Percentiles rank a stretch among this genome's conserved stretches.
These are phyloP conservation scores for Coelopa frigida DNA, from an alignment of 1,140 invertebrate genomes.

Conservation along the genomic window DNA sequence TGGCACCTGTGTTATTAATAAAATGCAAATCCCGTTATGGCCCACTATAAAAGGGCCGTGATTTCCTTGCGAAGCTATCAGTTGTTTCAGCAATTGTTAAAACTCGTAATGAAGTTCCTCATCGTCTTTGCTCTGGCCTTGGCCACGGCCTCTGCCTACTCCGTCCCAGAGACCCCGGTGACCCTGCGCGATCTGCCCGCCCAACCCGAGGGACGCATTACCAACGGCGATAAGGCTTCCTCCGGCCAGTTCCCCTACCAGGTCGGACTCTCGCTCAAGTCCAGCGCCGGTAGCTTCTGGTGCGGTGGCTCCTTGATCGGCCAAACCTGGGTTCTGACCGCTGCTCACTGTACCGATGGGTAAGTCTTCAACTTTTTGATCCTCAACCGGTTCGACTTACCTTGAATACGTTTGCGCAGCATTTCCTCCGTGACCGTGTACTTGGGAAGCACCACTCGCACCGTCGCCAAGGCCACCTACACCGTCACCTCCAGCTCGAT, in stretches of 20 bases:
- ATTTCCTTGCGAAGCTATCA: too few relatives aligned
- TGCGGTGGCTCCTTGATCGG: constrained; percentile 53
- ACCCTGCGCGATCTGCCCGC: background rate
- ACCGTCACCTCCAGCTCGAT: constrained; percentile 7
- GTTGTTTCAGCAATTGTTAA: background rate
- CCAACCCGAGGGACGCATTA: constrained; percentile 2
- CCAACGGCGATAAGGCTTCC: constrained; percentile 3
- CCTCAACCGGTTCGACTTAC: background rate
- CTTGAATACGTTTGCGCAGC: background rate
- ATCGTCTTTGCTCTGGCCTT: constrained; percentile 6
- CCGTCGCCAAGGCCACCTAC: background rate
- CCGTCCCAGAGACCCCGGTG: background rate
- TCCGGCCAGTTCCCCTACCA: constrained; percentile 46
- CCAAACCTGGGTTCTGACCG: constrained; percentile 48
- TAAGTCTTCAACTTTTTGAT: too few relatives aligned
- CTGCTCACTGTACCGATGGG: constrained; percentile 49
- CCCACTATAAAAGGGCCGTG: too few relatives aligned
- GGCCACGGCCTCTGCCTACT: constrained; percentile 2
- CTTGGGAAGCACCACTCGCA: constrained; percentile 7
- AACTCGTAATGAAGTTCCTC: constrained; percentile 18
- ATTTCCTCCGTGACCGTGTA: constrained; percentile 4
- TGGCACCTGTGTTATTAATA: too few relatives aligned
- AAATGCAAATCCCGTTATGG: too few relatives aligned
- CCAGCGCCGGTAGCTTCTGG: constrained; percentile 25
- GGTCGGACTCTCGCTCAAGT: constrained; percentile 32